These are phyloP conservation scores for Bombus pascuorum DNA, from an alignment of 1,140 invertebrate species.

Conservation along the genomic window DNA sequence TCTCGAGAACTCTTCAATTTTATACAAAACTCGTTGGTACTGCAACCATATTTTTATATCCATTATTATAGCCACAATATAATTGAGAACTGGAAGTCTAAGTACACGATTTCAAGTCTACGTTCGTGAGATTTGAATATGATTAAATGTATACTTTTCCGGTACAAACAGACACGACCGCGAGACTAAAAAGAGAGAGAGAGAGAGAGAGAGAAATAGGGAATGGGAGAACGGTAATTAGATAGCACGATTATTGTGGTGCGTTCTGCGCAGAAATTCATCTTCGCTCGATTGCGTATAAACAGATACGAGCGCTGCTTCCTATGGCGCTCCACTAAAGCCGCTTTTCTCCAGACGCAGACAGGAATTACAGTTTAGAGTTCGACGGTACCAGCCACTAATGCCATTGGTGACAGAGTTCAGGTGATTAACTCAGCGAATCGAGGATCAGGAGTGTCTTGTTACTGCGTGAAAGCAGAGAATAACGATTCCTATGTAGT, in stretches of 20 bases:
- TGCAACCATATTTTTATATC: too few species aligned
- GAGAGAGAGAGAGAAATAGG: too few species aligned
- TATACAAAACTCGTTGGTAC: too few species aligned
- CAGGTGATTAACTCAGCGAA: conserved; percentile 39
- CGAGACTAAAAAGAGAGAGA: background rate
- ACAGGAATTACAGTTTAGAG: conserved; percentile 42
- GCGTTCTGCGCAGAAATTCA: conserved; percentile 23
- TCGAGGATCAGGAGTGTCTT: conserved; percentile 42
- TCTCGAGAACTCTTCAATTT: too few species aligned
- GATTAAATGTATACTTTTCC: too few species aligned
- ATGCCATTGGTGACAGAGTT: conserved; percentile 36
- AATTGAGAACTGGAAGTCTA: too few species aligned
- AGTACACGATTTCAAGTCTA: too few species aligned
- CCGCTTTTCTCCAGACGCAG: conserved; percentile 33
- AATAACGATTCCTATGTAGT: conserved; percentile 22
- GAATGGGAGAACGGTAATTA: conserved; percentile 7
- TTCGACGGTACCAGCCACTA: conserved; percentile 29
- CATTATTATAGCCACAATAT: too few species aligned
- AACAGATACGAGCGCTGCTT: conserved; percentile 15
- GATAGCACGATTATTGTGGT: conserved; percentile 29
- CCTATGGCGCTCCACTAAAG: background rate
- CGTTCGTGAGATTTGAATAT: too few species aligned
- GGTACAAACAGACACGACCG: too few species aligned
- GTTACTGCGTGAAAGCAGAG: conserved; percentile 41
- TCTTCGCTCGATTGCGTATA: conserved; percentile 33